Evolutionary conservation across 2,888 invertebrate genomes (phyloP).

Genomic region (Leptopilina drosophilae): DNA sequence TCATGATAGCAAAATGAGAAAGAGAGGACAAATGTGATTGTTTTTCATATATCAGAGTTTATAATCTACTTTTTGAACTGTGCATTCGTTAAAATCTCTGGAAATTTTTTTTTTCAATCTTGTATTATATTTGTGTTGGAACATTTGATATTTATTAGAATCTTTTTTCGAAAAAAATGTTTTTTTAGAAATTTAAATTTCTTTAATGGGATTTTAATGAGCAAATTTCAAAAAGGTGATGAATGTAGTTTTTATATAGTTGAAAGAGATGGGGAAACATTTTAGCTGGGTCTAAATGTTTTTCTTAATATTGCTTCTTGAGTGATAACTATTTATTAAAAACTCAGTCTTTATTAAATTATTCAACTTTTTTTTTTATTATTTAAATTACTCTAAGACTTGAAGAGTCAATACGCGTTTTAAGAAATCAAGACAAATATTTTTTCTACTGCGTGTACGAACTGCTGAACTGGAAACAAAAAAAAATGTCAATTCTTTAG

Average conservation of each 20-base stretch:
- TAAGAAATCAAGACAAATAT: neutral
- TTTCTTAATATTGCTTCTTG: neutral
- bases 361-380: constrained; percentile 13
- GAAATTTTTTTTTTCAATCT: too few species aligned
- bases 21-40: too few species aligned
- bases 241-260: neutral
- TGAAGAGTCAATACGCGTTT: neutral
- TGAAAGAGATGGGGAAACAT: neutral
- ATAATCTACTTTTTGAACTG: too few species aligned
- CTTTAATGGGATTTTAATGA: neutral
- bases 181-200: too few species aligned
- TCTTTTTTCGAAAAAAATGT: too few species aligned
- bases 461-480: neutral
- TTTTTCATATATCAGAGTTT: too few species aligned
- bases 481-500: too few species aligned
- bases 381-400: constrained; percentile 23
- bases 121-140: too few species aligned
- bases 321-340: constrained; percentile 31
- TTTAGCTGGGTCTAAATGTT: constrained; percentile 32
- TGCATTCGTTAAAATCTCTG: too few species aligned
- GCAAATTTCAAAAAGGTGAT: neutral
- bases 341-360: constrained; percentile 29
- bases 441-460: neutral
- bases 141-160: too few species aligned
- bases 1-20: too few species aligned